Evolutionary conservation across 2,888 invertebrate species (phyloP).

Genomic region (Phyllotreta striolata): DNA sequence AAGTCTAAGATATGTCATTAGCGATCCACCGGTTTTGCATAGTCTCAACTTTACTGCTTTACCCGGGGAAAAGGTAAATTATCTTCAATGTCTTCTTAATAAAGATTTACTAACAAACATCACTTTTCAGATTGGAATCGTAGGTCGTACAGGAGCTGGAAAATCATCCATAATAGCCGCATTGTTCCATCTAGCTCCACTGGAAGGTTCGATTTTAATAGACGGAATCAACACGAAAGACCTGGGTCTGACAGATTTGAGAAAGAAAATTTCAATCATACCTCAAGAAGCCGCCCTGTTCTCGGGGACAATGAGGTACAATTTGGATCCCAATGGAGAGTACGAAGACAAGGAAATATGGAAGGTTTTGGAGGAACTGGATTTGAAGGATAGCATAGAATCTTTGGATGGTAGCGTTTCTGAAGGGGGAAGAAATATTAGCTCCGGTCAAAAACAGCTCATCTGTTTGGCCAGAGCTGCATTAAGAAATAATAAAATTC

Average conservation of each 20-base stretch:
- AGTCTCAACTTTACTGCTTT: slow-evolving; percentile 69
- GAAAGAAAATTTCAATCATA: slow-evolving; percentile 87
- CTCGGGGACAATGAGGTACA: slow-evolving; percentile 82
- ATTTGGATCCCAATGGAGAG: slow-evolving; percentile 84
- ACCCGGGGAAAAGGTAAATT: slow-evolving; percentile 70
- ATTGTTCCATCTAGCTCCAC: slow-evolving; percentile 82
- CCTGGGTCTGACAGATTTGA: slow-evolving; percentile 80
- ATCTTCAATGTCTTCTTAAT: background rate
- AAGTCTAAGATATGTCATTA: slow-evolving; percentile 69
- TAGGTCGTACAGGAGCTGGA: slow-evolving; percentile 89
- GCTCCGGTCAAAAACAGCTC: slow-evolving; percentile 87
- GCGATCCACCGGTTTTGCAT: slow-evolving; percentile 73
- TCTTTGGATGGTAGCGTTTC: slow-evolving; percentile 72
- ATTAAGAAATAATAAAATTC: slow-evolving; percentile 77
- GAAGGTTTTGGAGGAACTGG: slow-evolving; percentile 77
- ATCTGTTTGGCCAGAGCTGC: slow-evolving; percentile 87
- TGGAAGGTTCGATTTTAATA: slow-evolving; percentile 78
- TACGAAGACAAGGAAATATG: slow-evolving; percentile 78
- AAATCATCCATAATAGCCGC: slow-evolving; percentile 86
- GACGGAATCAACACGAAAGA: slow-evolving; percentile 76
- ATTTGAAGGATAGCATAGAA: slow-evolving; percentile 73
- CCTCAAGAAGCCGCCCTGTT: slow-evolving; percentile 93
- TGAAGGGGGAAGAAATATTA: slow-evolving; percentile 83
- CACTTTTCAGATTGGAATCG: slow-evolving; percentile 75
- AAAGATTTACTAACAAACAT: background rate